Evolutionary conservation across 1,140 invertebrate genomes (phyloP).

Genomic region (Asbolus verrucosus): DNA sequence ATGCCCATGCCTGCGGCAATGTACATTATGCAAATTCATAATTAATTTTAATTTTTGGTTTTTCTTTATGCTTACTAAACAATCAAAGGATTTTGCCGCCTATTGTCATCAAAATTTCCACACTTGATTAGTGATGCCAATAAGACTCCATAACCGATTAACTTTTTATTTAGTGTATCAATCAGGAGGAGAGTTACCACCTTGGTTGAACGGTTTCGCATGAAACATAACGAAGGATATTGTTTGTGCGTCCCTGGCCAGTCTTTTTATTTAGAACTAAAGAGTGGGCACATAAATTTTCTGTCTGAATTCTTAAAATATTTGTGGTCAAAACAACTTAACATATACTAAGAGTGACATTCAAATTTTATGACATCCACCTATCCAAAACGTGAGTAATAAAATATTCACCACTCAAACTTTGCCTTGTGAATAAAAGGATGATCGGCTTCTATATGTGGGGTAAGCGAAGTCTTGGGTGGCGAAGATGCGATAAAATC

Average conservation of each 20-base stretch:
- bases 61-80: too few relatives aligned
- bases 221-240: conserved; percentile 27
- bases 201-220: conserved; percentile 22
- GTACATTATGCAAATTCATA: too few relatives aligned
- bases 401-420: conserved; percentile 8
- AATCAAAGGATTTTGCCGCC: conserved; percentile 19
- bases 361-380: conserved; percentile 32
- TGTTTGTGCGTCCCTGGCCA: neutral
- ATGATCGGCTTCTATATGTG: neutral
- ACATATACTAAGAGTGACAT: conserved; percentile 25
- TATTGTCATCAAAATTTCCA: too few relatives aligned
- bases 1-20: too few relatives aligned
- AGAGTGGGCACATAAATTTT: conserved; percentile 23
- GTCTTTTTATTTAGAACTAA: conserved; percentile 2
- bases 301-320: conserved; percentile 34
- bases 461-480: conserved; percentile 18
- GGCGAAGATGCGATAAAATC: conserved; percentile 22
- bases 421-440: neutral
- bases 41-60: too few relatives aligned
- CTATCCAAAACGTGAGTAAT: conserved; percentile 14
- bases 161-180: conserved; percentile 20
- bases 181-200: conserved; percentile 17
- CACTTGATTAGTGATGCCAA: conserved; percentile 35
- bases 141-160: conserved; percentile 8
- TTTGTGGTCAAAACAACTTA: conserved; percentile 40